phyloP scores from a whole-genome alignment of 2,888 invertebrate genomes.

The Hypomecis punctinalis region DNA sequence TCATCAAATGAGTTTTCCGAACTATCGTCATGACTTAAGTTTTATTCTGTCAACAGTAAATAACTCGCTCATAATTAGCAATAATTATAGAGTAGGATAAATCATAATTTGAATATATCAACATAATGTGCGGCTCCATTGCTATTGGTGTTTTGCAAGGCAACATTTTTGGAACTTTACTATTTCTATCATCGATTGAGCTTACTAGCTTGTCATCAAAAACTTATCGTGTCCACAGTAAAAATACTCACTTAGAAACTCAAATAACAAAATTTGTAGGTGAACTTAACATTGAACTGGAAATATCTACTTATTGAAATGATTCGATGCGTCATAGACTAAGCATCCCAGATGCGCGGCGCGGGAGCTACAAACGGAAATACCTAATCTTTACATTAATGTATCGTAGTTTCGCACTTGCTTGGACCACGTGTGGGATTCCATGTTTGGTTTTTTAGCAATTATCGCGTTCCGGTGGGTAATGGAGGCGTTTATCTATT shows the following conservation, averaged over 20 bases:
- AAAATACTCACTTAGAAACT: background rate
- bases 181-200: too few relatives aligned
- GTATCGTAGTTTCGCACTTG: slow-evolving; percentile 65
- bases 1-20: too few relatives aligned
- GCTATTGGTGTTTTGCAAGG: too few relatives aligned
- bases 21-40: too few relatives aligned
- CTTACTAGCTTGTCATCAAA: too few relatives aligned
- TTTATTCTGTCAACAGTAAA: too few relatives aligned
- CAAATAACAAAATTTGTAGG: background rate
- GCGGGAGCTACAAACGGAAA: slow-evolving; percentile 75
- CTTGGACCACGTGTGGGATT: slow-evolving; percentile 59
- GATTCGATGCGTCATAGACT: slow-evolving; percentile 58
- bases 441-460: slow-evolving; percentile 56
- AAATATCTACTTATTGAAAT: slow-evolving; percentile 45
- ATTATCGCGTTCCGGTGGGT: slow-evolving; percentile 59
- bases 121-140: too few relatives aligned
- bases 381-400: slow-evolving; percentile 82
- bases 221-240: too few relatives aligned
- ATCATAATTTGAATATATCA: too few relatives aligned
- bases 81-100: too few relatives aligned
- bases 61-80: too few relatives aligned
- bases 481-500: slow-evolving; percentile 37
- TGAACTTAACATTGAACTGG: slow-evolving; percentile 13
- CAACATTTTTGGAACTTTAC: too few relatives aligned
- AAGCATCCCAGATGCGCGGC: slow-evolving; percentile 66